phyloP scores from a whole-genome alignment of 1,140 invertebrate species.

The Megalopta genalis region DNA sequence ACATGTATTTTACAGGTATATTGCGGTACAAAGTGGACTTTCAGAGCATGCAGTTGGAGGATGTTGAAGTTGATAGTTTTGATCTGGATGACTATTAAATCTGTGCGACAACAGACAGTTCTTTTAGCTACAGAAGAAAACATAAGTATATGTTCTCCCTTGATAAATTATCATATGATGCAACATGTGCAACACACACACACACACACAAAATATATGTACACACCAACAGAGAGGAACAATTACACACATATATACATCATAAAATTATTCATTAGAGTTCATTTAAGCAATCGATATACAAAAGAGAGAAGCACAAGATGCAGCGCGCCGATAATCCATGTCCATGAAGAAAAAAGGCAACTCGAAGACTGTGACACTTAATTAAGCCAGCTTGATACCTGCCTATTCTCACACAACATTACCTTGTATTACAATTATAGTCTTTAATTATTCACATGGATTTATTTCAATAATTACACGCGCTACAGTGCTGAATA shows the following conservation, averaged over 20 bases:
- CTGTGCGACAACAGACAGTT: slow-evolving; percentile 50
- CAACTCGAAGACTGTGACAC: slow-evolving; percentile 73
- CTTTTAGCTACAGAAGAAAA: slow-evolving; percentile 55
- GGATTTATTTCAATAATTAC: slow-evolving; percentile 60
- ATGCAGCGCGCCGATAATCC: slow-evolving; percentile 48
- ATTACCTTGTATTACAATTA: slow-evolving; percentile 72
- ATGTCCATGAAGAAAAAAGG: slow-evolving; percentile 61
- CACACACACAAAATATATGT: background rate
- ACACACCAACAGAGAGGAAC: background rate
- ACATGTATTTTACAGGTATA: slow-evolving; percentile 86
- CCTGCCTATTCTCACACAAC: slow-evolving; percentile 76
- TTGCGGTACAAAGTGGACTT: slow-evolving; percentile 99
- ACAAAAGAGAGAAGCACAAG: slow-evolving; percentile 49
- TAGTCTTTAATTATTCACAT: slow-evolving; percentile 66
- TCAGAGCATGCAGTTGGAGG: slow-evolving; percentile 96
- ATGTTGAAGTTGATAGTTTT: slow-evolving; percentile 90
- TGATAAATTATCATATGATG: slow-evolving; percentile 52
- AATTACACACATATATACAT: slow-evolving; percentile 9
- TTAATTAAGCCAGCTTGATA: slow-evolving; percentile 78
- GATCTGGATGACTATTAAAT: slow-evolving; percentile 96
- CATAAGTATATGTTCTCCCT: slow-evolving; percentile 46
- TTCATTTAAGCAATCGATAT: slow-evolving; percentile 50
- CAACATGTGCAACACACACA: slow-evolving; percentile 27
- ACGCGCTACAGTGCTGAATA: slow-evolving; percentile 62
- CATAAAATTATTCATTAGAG: slow-evolving; percentile 55